Base-by-base conservation (phyloP, 2,113 vertebrate species). In the Pelobates fuscus region DNA sequence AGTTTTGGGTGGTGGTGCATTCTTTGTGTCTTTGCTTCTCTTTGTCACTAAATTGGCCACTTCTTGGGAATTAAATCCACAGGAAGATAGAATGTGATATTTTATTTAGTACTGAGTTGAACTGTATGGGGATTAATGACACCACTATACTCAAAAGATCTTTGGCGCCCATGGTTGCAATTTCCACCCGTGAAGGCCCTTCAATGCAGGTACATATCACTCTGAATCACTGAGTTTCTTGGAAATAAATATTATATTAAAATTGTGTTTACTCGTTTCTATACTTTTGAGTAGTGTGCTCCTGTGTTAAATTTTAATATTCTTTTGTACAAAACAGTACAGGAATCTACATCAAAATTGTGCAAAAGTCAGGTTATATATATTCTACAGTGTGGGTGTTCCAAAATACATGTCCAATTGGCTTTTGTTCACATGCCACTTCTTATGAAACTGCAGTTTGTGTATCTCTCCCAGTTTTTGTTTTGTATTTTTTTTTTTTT, bases 161-260 rank as follows among this genome's bases (percentile, higher is more conserved):
- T 61, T 8, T 20, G 32, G 2, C 25, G 23, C 37, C 15, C 41
- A 46, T 3, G 7, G 5, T 23, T 44, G 41, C 41, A 25, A 12
- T 25, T 20, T 5, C 20, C 54, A 23, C 54, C 25, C 6, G 17
- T 44, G 23, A 44, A 7, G 12, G 32, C 5, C 8, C 23, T 65
- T 25, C 23, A 44, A 44, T 46, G 10, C 37, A 65, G 24, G 41
- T 66, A 46, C 41, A 17, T 49, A 66, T 46, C 43, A 27, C 29
- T 20, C 23, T 66, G 17, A 49, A 10, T 17, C 64, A 66, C 23
- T 66, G 64, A 8, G 23, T 65, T 21, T 66, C 41, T 17, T 24
- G 46, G 24, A 46, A 49, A 64, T 23, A 44, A 64, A 66, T 66
- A 66, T 37, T 37, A 37, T 37, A 37, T 37, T 37, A 37, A 37